Percentiles rank a stretch among this genome's conserved stretches.
Evolutionary conservation across 2,797 vertebrate species (phyloP).

Genomic region (Acipenser ruthenus): DNA sequence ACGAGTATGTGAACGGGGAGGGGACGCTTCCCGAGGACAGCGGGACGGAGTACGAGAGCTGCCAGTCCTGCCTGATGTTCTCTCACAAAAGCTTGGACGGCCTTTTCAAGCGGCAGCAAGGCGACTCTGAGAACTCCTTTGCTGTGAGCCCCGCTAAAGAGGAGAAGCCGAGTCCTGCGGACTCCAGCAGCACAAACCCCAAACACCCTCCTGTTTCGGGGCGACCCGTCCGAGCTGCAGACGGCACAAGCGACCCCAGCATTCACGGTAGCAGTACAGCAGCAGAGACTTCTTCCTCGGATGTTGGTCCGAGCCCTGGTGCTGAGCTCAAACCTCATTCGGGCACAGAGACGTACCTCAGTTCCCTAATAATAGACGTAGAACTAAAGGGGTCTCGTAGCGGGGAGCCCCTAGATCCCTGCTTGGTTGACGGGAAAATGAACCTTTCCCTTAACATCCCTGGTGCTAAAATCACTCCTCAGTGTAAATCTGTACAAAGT

Average conservation of each 20-base stretch:
- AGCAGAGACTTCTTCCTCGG: constrained; percentile 23
- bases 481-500: constrained; percentile 23
- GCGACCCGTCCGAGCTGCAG: constrained; percentile 13
- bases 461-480: not conserved
- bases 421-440: constrained; percentile 15
- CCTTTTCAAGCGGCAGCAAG: constrained; percentile 60
- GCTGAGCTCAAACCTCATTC: constrained; percentile 49
- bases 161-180: constrained; percentile 38
- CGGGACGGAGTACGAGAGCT: constrained; percentile 50
- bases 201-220: constrained; percentile 17
- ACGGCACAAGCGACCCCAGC: constrained; percentile 41
- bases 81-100: constrained; percentile 62
- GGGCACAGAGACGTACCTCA: constrained; percentile 42
- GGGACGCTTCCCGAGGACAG: constrained; percentile 44
- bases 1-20: constrained; percentile 65
- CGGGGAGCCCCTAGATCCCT: constrained; percentile 25
- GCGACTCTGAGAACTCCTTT: constrained; percentile 26
- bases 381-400: constrained; percentile 24
- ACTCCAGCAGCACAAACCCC: too few species aligned
- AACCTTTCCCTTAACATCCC: not conserved
- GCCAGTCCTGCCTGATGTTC: constrained; percentile 60
- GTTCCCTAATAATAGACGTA: constrained; percentile 47
- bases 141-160: constrained; percentile 47
- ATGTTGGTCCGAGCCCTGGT: constrained; percentile 29
- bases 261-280: constrained; percentile 38